Evolutionary conservation across 2,888 invertebrate species (phyloP).

Genomic region (Rhaphigaster nebulosa): DNA sequence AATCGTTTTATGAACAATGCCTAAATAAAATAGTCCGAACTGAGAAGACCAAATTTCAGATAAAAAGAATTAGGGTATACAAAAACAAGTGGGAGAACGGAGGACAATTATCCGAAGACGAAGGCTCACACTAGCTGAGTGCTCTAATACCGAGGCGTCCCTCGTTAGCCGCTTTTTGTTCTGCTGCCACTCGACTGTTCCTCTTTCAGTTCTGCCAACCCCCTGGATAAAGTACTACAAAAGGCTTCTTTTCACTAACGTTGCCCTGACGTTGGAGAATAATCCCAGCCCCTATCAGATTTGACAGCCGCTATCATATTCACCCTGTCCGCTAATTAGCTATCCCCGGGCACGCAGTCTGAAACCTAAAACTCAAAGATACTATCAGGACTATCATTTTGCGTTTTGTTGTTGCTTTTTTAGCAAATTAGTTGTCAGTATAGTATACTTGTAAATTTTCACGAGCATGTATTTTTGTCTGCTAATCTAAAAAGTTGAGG

Average conservation of each 20-base stretch:
- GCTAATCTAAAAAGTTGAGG: no score
- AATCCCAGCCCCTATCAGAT: not conserved
- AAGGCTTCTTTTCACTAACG: constrained; percentile 29
- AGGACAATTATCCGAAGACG: constrained; percentile 44
- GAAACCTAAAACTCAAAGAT: not conserved
- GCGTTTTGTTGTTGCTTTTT: not conserved
- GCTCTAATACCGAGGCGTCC: constrained; percentile 30
- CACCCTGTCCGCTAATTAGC: not conserved
- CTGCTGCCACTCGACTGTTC: constrained; percentile 31
- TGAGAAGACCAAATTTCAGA: not conserved
- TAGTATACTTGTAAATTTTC: no score
- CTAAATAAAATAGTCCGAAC: not conserved
- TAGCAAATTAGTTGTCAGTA: no score
- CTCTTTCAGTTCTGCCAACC: not conserved
- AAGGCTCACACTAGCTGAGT: constrained; percentile 25
- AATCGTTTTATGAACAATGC: not conserved
- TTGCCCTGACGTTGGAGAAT: constrained; percentile 16
- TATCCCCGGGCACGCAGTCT: not conserved
- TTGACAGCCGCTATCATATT: constrained; percentile 31
- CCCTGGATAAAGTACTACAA: constrained; percentile 17
- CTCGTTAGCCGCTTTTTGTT: constrained; percentile 34
- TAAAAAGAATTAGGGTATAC: constrained; percentile 22
- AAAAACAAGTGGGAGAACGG: not conserved
- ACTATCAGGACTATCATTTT: not conserved
- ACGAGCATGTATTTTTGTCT: no score